phyloP scores from a whole-genome alignment of 2,113 vertebrate species.

The Dicaeum eximium region DNA sequence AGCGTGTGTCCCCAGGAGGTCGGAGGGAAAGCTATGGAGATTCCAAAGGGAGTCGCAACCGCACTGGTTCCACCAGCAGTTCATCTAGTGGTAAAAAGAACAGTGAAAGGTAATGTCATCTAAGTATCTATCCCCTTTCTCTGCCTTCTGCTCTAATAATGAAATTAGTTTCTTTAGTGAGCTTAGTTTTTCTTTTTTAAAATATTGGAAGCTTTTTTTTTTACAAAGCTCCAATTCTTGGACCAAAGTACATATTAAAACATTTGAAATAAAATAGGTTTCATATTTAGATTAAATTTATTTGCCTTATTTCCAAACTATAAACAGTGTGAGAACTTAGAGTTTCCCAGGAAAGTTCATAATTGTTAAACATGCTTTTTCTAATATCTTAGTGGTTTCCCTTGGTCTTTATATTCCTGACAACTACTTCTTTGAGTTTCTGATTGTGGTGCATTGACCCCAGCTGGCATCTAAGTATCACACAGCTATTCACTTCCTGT shows the following conservation, averaged over 20 bases:
- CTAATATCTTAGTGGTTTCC: not conserved
- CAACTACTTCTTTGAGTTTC: not conserved
- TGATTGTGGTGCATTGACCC: not conserved
- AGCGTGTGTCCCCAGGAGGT: constrained; percentile 84
- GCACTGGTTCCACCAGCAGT: constrained; percentile 91
- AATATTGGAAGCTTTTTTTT: not conserved
- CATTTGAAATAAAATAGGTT: not conserved
- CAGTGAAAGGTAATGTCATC: constrained; percentile 84
- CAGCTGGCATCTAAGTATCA: not conserved
- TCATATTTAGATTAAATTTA: not conserved
- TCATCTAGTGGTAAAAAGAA: constrained; percentile 91
- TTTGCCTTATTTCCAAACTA: not conserved
- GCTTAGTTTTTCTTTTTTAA: not conserved
- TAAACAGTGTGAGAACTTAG: not conserved
- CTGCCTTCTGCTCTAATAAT: not conserved
- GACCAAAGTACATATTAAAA: not conserved
- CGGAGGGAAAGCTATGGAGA: constrained; percentile 88
- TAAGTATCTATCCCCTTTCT: not conserved
- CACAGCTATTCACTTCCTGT: not conserved
- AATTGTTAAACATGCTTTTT: not conserved
- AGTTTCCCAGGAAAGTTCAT: not conserved
- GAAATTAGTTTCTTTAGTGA: not conserved
- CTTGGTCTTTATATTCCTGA: not conserved
- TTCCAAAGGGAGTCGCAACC: constrained; percentile 85
- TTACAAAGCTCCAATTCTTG: not conserved